phyloP scores from a whole-genome alignment of 2,113 vertebrate species.

The Aptenodytes patagonicus region DNA sequence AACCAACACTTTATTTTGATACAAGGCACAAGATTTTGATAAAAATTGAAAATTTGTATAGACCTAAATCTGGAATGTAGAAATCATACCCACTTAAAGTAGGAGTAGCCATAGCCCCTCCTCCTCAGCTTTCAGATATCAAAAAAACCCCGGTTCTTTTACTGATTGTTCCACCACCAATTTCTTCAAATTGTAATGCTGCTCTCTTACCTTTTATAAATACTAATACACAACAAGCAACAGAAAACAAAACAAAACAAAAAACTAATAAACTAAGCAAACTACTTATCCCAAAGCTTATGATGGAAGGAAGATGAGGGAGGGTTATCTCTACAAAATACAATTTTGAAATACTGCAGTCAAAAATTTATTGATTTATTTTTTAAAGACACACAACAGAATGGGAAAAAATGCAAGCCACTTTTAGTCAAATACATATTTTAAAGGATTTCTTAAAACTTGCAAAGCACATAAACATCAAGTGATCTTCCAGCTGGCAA shows the following conservation, averaged over 20 bases:
- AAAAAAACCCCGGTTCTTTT: neutral
- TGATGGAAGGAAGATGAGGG: neutral
- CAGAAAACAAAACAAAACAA: neutral
- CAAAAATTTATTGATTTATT: neutral
- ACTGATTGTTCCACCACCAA: neutral
- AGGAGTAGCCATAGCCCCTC: neutral
- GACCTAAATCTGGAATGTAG: neutral
- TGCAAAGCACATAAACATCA: neutral
- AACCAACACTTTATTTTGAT: neutral
- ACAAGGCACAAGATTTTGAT: neutral
- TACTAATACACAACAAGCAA: neutral
- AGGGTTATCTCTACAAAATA: neutral
- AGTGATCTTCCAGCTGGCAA: neutral
- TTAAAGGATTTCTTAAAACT: neutral
- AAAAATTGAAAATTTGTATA: neutral
- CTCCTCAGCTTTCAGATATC: neutral
- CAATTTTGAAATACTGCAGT: neutral
- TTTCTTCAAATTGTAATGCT: neutral
- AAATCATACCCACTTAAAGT: neutral
- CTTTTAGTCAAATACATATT: neutral
- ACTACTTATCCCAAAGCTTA: neutral
- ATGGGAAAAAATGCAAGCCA: neutral
- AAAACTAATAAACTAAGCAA: neutral
- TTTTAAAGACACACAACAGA: neutral
- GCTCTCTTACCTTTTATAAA: neutral